Evolutionary conservation across 2,113 vertebrate genomes (phyloP), one percentile per base, ranked within the genome.

Genomic region (Paedocypris sp.): DNA sequence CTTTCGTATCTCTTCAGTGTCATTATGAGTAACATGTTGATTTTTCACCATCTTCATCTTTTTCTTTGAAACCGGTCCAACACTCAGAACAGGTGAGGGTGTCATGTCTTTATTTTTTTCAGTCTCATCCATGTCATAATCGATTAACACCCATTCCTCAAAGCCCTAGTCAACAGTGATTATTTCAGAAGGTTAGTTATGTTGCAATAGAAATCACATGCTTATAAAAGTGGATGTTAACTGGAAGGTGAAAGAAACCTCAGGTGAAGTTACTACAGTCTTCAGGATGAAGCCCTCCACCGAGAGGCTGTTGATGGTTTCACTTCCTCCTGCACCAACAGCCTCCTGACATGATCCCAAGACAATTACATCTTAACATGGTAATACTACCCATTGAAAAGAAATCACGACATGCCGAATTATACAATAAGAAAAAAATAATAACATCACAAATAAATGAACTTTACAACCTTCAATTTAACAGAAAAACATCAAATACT

Each of bases 131-230:
- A 76, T 80, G 63, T 80, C 80, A 78, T 85, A 79, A 23, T 88
- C 93, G 92, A 98, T 89, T 85, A 98, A 91, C 86, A 98, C 95
- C 94, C 93, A 95, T 75, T 97, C 91, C 86, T 97, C 94, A 76
- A 91, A 95, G 72, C 90, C 94, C 95, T 98, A 96, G 67, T 87
- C 92, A 87, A 87, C 88, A 88, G 92, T 90, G n/a, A 86, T 88
- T 88, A 88, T 97, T 91, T 89, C 89, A 89, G 89, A 91, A 73
- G 87, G 86, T 98, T 93, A 94, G 88, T 80, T 76, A 85, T 75
- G 79, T 77, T 78, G 22, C 18, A 51, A 8, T 20, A n/a, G 4
- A n/a, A n/a, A n/a, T n/a, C n/a, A n/a, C n/a, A n/a, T n/a, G n/a
- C n/a, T n/a, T n/a, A n/a, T n/a, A n/a, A n/a, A n/a, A n/a, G n/a